Conservation (phyloP, 2,113 vertebrate genomes). For the Lamprologus speciosus region DNA sequence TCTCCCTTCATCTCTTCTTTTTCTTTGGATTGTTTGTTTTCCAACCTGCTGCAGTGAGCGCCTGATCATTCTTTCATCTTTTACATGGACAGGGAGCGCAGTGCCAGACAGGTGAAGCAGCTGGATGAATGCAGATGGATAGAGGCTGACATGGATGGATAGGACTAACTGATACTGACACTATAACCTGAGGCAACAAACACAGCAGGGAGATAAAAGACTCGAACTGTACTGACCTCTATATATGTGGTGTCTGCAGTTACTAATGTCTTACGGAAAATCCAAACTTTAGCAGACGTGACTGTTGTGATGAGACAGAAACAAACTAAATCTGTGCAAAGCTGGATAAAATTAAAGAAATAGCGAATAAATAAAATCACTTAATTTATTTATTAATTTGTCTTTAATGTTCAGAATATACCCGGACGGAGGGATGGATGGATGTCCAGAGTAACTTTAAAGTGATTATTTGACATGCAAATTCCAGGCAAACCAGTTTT, state of each 20-base stretch:
- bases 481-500: neutral
- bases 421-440: neutral
- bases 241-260: neutral
- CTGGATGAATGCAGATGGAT: neutral
- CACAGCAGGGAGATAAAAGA: slow-evolving; percentile 33
- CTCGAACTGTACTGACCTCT: neutral
- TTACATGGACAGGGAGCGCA: slow-evolving; percentile 8
- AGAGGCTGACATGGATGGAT: neutral
- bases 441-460: neutral
- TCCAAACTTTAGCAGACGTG: neutral
- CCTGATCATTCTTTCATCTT: slow-evolving; percentile 58
- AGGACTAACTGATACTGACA: slow-evolving; percentile 4
- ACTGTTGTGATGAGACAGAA: neutral
- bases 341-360: neutral
- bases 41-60: slow-evolving; percentile 59
- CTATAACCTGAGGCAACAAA: neutral
- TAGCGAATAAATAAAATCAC: neutral
- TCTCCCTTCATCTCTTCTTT: slow-evolving; percentile 41
- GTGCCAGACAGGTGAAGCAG: slow-evolving; percentile 53
- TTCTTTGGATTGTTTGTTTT: slow-evolving; percentile 62
- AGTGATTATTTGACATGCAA: neutral
- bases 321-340: neutral
- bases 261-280: neutral
- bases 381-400: neutral
- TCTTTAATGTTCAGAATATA: neutral